phyloP scores from a whole-genome alignment of 2,113 vertebrate species.

The Delphinus delphis region DNA sequence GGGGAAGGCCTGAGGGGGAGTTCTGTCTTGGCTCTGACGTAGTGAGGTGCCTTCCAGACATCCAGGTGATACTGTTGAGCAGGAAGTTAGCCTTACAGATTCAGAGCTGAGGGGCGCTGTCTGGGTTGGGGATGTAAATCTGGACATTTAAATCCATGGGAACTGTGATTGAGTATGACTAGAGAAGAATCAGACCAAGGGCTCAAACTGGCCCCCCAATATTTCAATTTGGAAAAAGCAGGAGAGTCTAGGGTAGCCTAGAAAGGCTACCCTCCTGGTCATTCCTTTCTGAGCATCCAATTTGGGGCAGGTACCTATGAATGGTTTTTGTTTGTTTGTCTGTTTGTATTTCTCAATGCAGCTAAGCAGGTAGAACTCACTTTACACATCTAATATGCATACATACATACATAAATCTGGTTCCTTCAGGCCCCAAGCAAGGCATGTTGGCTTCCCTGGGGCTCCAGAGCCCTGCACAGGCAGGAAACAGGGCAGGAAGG shows the following conservation, averaged over 20 bases:
- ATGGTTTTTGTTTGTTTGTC: not conserved
- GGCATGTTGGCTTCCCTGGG: not conserved
- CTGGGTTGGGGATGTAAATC: not conserved
- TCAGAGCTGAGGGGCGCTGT: not conserved
- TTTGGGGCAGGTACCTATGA: not conserved
- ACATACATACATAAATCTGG: too few species aligned
- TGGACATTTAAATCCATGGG: not conserved
- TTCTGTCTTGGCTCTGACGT: not conserved
- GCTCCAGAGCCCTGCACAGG: not conserved
- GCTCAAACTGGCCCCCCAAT: not conserved
- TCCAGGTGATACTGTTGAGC: not conserved
- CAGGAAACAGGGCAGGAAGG: not conserved
- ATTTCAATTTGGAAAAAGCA: not conserved
- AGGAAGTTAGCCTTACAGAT: not conserved
- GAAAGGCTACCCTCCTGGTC: not conserved
- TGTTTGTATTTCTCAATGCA: not conserved
- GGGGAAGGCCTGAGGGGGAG: rapidly evolving
- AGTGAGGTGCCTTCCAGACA: not conserved
- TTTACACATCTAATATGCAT: not conserved
- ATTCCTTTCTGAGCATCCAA: not conserved
- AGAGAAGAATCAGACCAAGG: not conserved
- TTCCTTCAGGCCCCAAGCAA: not conserved
- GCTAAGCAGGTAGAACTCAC: not conserved
- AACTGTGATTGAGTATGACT: not conserved
- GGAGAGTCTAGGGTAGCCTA: not conserved